Evolutionary conservation across 2,113 vertebrate species (phyloP), one percentile per base, ranked within the genome.

Genomic region (Hystrix cristata): DNA sequence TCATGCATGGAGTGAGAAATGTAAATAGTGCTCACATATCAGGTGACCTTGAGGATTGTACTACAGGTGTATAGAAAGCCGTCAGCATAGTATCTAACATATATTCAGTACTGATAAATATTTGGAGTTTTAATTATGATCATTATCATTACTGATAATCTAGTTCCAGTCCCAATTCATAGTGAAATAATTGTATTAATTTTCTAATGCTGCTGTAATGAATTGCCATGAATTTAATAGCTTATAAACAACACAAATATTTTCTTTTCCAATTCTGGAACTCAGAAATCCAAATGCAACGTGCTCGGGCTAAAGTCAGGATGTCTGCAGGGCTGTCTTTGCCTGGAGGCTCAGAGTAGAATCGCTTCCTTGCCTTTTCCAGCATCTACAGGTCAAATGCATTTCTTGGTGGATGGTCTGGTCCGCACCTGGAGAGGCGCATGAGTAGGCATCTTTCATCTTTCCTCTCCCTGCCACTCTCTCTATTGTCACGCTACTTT

Each of bases 201-300:
- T 87, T 96, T 76, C 27, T 64, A 38, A 72, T 34, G 23, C 34
- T 51, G 19, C 9, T 89, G 9, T 31, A 95, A 86, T 2, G 69
- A 51, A n/a, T 67, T 64, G 14, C 19, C 19, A n/a, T 31, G 81
- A 12, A 72, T 76, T 72, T 87, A 43, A 19, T 67, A 34, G 19
- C 34, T 60, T 92, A 43, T 62, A 74, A 59, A 69, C 5, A 95
- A 64, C 0, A 64, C 2, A 46, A 18, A 79, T 53, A 6, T 79
- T 43, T 87, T 80, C 11, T 78, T 15, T 59, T 65, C 29, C 1
- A 53, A 23, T 96, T 85, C n/a, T 57, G 16, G 46, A 72, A 43
- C n/a, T 95, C 38, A 84, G 71, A 95, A 96, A 46, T 89, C 23
- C 48, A 87, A 60, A 86, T 3, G 94, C 55, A 90, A 4, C 29